phyloP scores from a whole-genome alignment of 2,797 vertebrate species.

The Liasis olivaceus region DNA sequence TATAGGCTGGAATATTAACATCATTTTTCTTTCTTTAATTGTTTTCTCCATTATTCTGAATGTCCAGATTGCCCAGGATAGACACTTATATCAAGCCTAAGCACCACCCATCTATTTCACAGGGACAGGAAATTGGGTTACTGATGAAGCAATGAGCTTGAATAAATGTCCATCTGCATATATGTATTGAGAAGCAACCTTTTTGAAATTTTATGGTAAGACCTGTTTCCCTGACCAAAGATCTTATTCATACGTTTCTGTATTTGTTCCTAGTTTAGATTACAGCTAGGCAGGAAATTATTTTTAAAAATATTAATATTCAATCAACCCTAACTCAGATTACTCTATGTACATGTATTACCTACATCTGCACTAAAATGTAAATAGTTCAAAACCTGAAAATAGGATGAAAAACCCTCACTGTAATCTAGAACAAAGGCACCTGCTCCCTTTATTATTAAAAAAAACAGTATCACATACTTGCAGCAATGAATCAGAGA shows the following conservation, averaged over 20 bases:
- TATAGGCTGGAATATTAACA: background rate
- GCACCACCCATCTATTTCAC: background rate
- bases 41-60: background rate
- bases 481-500: background rate
- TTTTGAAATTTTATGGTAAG: background rate
- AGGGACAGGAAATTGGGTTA: background rate
- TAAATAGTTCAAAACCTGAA: background rate
- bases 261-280: conserved; percentile 28
- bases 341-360: background rate
- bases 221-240: background rate
- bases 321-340: conserved; percentile 7
- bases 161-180: background rate
- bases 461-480: background rate
- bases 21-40: background rate
- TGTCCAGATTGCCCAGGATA: background rate
- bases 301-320: conserved; percentile 31
- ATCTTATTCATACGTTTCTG: background rate
- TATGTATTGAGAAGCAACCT: too few species aligned
- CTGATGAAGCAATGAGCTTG: background rate
- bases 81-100: background rate
- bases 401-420: background rate
- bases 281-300: conserved; percentile 16
- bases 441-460: background rate
- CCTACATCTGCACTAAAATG: background rate
- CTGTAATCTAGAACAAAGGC: background rate